Evolutionary conservation across 2,113 vertebrate genomes (phyloP).

Genomic region (Tetrao urogallus): DNA sequence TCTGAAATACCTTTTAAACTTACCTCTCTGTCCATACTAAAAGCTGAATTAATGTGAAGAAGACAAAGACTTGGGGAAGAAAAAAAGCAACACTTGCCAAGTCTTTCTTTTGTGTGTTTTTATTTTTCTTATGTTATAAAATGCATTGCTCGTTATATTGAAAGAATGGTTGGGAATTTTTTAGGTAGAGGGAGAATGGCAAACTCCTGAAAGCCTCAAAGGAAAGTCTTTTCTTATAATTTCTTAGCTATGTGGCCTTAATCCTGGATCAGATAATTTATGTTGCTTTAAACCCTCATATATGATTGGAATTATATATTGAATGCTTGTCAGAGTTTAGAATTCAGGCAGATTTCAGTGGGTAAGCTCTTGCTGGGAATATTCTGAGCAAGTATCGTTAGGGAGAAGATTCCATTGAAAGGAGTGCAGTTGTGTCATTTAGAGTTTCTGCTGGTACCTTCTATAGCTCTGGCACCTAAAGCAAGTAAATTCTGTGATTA

Average conservation of each 20-base stretch:
- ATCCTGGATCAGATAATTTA: not conserved
- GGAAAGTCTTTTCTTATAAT: not conserved
- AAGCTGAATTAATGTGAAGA: not conserved
- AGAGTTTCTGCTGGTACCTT: not conserved
- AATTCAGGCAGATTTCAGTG: not conserved
- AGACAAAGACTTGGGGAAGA: not conserved
- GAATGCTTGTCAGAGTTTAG: not conserved
- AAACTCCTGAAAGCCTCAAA: not conserved
- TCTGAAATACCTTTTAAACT: not conserved
- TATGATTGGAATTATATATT: not conserved
- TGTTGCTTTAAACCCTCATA: not conserved
- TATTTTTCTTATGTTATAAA: not conserved
- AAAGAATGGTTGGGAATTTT: not conserved
- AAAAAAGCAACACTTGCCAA: not conserved
- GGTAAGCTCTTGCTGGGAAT: not conserved
- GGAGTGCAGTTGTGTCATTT: accelerated
- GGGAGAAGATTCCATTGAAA: not conserved
- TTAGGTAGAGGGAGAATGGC: not conserved
- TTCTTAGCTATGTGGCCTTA: not conserved
- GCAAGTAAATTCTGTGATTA: not conserved
- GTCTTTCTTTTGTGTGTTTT: not conserved
- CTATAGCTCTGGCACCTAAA: not conserved
- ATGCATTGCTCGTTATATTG: not conserved
- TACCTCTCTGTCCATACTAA: not conserved
- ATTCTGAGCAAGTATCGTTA: not conserved